Conservation (phyloP, 2,113 vertebrate species). For the Rhadina sibilatrix region DNA sequence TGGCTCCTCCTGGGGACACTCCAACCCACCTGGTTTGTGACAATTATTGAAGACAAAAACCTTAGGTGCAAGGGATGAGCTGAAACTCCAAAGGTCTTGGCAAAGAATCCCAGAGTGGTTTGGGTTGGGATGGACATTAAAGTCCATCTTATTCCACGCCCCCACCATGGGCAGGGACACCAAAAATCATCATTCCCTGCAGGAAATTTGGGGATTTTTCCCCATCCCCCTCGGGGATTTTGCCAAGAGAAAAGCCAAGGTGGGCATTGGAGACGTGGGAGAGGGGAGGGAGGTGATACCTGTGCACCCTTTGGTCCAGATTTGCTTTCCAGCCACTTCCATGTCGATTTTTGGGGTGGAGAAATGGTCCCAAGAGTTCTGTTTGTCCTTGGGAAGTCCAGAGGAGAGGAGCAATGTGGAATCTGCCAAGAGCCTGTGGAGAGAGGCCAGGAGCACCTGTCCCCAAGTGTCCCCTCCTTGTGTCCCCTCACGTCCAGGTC, state of each 20-base stretch:
- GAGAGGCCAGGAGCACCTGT: accelerated
- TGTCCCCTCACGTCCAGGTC: not conserved
- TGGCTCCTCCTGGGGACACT: not conserved
- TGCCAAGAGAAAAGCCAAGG: not conserved
- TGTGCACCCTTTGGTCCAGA: not conserved
- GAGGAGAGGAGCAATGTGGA: not conserved
- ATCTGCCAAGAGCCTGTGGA: not conserved
- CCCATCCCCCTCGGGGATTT: not conserved
- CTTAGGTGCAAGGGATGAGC: accelerated
- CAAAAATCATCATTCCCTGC: not conserved
- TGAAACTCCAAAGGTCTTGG: not conserved
- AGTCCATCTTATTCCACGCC: not conserved
- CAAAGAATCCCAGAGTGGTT: not conserved
- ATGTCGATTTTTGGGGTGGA: accelerated
- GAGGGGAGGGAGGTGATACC: not conserved
- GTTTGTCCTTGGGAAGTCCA: accelerated
- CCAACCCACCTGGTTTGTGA: not conserved
- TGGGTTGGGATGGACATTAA: not conserved
- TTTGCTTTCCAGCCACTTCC: accelerated
- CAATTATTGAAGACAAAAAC: not conserved
- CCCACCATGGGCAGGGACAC: accelerated
- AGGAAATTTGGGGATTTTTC: not conserved
- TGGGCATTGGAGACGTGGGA: not conserved
- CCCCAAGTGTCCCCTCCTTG: not conserved
- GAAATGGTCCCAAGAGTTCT: not conserved